Percentiles rank a stretch among this genome's conserved stretches.
phyloP scores from a whole-genome alignment of 2,113 vertebrate genomes.

The Setophaga petechia region DNA sequence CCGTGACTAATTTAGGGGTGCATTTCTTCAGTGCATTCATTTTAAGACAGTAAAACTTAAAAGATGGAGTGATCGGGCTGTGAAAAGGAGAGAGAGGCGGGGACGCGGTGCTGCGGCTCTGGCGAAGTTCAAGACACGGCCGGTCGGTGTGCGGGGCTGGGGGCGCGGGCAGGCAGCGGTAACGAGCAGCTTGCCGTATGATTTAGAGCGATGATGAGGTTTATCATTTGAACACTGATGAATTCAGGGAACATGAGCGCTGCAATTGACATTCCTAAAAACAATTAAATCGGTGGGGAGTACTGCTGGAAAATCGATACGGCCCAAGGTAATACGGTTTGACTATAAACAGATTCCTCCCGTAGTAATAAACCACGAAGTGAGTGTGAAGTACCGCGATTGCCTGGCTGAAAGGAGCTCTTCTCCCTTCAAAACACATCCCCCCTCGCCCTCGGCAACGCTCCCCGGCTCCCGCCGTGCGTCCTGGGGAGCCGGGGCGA shows the following conservation, averaged over 20 bases:
- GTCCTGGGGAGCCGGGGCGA: neutral
- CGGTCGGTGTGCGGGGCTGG: neutral
- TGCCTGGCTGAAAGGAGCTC: neutral
- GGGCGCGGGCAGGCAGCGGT: neutral
- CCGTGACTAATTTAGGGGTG: conserved; percentile 61
- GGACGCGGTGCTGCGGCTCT: neutral
- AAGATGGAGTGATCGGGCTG: neutral
- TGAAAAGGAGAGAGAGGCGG: neutral
- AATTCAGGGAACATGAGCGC: conserved; percentile 51
- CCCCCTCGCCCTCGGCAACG: neutral
- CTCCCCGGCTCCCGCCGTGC: neutral
- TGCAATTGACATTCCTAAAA: conserved; percentile 58
- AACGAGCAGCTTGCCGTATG: conserved; percentile 8
- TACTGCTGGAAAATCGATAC: conserved; percentile 46
- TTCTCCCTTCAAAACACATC: neutral
- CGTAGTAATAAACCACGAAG: conserved; percentile 37
- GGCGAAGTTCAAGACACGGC: neutral
- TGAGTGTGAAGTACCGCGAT: conserved; percentile 36
- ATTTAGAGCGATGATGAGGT: conserved; percentile 32
- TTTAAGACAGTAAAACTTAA: neutral
- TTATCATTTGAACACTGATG: conserved; percentile 46
- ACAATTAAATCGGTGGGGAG: conserved; percentile 61
- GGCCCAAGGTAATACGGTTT: conserved; percentile 33
- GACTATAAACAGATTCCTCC: conserved; percentile 54
- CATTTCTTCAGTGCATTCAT: conserved; percentile 7